Evolutionary conservation across 2,888 invertebrate genomes (phyloP).

Genomic region (Vandiemenella viatica): DNA sequence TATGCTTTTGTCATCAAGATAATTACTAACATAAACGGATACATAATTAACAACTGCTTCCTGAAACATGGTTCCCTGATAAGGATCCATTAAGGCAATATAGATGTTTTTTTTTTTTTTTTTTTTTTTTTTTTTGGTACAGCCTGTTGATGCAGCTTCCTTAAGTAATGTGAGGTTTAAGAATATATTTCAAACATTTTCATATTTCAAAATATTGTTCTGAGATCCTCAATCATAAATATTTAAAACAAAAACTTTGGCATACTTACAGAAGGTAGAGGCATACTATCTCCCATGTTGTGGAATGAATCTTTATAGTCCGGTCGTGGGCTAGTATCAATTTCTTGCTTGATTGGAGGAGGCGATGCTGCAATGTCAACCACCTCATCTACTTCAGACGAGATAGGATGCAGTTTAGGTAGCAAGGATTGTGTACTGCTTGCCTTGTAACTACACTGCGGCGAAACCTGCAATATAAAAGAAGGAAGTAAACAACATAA

Average conservation of each 20-base stretch:
- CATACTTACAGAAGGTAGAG: conserved; percentile 13
- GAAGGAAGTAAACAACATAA: neutral
- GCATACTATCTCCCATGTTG: conserved; percentile 15
- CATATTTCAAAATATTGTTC: too few relatives aligned
- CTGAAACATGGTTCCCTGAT: too few relatives aligned
- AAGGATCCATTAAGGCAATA: too few relatives aligned
- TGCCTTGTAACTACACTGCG: conserved; percentile 49
- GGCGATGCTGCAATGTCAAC: conserved; percentile 40
- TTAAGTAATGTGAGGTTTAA: too few relatives aligned
- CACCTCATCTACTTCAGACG: conserved; percentile 32
- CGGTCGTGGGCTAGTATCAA: conserved; percentile 22
- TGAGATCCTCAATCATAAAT: neutral
- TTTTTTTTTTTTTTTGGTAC: too few relatives aligned
- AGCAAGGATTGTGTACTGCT: conserved; percentile 25
- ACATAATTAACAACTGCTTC: too few relatives aligned
- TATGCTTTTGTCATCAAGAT: too few relatives aligned
- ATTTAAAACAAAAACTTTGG: neutral
- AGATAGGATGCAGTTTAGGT: conserved; percentile 48
- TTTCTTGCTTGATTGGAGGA: conserved; percentile 44
- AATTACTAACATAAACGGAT: too few relatives aligned
- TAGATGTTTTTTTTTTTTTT: too few relatives aligned
- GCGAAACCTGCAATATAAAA: conserved; percentile 34
- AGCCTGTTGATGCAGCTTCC: too few relatives aligned
- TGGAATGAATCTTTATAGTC: conserved; percentile 27
- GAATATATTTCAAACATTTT: too few relatives aligned